These are phyloP conservation scores for Menidia menidia DNA, from an alignment of 2,797 vertebrate species.

Conservation along the genomic window DNA sequence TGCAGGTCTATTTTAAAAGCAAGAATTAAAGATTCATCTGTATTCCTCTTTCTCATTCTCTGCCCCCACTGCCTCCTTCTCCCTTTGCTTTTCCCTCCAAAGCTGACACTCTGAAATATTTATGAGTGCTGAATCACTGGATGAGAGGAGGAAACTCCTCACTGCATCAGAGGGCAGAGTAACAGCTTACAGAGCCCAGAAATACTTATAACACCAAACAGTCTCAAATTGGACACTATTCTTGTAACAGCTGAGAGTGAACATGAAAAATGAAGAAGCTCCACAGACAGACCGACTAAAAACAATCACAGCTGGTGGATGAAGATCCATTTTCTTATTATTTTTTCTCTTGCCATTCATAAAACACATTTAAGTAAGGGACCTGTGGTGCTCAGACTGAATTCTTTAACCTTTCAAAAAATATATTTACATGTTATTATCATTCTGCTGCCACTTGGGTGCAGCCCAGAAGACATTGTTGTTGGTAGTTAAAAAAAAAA, in stretches of 20 bases:
- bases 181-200: neutral
- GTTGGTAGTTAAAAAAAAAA: too few relatives aligned
- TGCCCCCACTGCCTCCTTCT: neutral
- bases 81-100: conserved; percentile 15
- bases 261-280: neutral
- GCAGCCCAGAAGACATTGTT: too few relatives aligned
- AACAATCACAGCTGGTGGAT: too few relatives aligned
- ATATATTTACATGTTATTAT: too few relatives aligned
- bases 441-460: too few relatives aligned
- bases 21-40: conserved; percentile 76
- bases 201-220: neutral
- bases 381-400: too few relatives aligned
- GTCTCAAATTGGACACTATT: too few relatives aligned
- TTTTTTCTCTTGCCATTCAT: too few relatives aligned
- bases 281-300: too few relatives aligned
- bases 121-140: conserved; percentile 78
- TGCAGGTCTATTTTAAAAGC: conserved; percentile 68
- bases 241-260: neutral
- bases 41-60: conserved; percentile 1
- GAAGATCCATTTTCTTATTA: too few relatives aligned
- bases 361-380: too few relatives aligned
- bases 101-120: conserved; percentile 71
- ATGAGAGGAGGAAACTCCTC: conserved; percentile 40
- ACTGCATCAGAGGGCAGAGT: conserved; percentile 21
- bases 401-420: too few relatives aligned